Base-by-base conservation (phyloP, 2,797 vertebrate species). In the Sebastes nivosus region DNA sequence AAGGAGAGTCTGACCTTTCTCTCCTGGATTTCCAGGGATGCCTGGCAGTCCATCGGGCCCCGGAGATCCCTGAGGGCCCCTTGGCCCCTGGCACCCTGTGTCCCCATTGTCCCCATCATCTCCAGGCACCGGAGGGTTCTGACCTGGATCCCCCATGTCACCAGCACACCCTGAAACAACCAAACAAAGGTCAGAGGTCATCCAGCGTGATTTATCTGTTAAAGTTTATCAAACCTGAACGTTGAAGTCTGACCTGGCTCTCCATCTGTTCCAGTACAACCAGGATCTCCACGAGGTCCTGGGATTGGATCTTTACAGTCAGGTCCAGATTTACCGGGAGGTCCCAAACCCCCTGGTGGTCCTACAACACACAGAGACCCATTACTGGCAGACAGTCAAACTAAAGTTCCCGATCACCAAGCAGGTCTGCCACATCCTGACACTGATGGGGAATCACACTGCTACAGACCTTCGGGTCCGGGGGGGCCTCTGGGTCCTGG, bases 191-290 rank as follows among this genome's bases (percentile, higher is more conserved):
- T 84, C 20, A 73, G 70, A 36, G 7, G 22, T 72, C 30, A 54
- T 27, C 38, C 24, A 54, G 25, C 25, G 5, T 20, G 5, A 65
- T 18, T 36, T 22, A 52, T 80, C 30, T 59, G 13, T 22, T 16
- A 30, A 50, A 50, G 12, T 36, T 55, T 1, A 20, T 24, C 25
- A 34, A 58, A 27, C 29, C 38, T 61, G 27, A 64, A 42, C 0
- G 0, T 55, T 27, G 34, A 65, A 36, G 6, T 34, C 79, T 77
- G 11, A 94, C 94, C 94, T 90, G 74, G 64, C 0, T 90, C 89
- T 87, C 96, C 96, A 69, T 96, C 94, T 57, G 8, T 36, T 75
- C 96, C 95, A 24, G 30, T 4, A 29, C 3, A 67, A 16, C 95
- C 96, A 20, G 30, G 22, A 65, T 95, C 88, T 79, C 96, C 96